Percentiles rank a stretch among this genome's conserved stretches.
These are phyloP conservation scores for Agrypnia vestita DNA, from an alignment of 1,140 invertebrate genomes.

Conservation along the genomic window DNA sequence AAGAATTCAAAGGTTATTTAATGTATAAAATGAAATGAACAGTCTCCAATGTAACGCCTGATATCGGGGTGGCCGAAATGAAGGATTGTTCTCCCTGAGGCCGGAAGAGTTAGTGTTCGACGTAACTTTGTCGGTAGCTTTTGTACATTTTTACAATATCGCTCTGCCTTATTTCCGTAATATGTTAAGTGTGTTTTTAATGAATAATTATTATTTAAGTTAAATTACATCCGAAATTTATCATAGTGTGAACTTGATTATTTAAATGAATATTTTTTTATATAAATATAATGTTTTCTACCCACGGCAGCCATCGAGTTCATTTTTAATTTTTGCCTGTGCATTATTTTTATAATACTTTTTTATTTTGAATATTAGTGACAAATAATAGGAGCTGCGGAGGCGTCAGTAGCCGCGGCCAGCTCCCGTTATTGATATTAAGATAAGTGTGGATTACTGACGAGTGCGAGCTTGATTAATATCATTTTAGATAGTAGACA, in stretches of 20 bases:
- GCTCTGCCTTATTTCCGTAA: constrained; percentile 43
- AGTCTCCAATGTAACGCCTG: not conserved
- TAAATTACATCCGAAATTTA: not conserved
- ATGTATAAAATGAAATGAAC: not conserved
- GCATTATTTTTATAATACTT: constrained; percentile 14
- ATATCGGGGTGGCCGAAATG: not conserved
- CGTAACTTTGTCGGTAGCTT: constrained; percentile 42
- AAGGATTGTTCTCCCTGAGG: not conserved
- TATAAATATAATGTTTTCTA: constrained; percentile 38
- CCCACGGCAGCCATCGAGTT: not conserved
- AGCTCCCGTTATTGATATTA: no score
- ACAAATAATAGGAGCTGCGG: no score
- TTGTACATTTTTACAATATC: constrained; percentile 53
- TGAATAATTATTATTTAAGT: constrained; percentile 17
- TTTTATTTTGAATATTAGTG: constrained; percentile 7
- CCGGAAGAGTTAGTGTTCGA: not conserved
- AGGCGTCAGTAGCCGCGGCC: no score
- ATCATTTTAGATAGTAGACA: no score
- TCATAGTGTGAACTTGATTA: constrained; percentile 32
- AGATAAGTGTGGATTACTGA: no score
- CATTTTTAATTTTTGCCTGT: not conserved
- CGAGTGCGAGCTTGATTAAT: no score
- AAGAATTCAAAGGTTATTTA: not conserved
- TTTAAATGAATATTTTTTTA: constrained; percentile 37
- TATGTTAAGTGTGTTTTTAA: constrained; percentile 24